Conservation (phyloP, 2,888 invertebrate species). For the Andricus curvator region DNA sequence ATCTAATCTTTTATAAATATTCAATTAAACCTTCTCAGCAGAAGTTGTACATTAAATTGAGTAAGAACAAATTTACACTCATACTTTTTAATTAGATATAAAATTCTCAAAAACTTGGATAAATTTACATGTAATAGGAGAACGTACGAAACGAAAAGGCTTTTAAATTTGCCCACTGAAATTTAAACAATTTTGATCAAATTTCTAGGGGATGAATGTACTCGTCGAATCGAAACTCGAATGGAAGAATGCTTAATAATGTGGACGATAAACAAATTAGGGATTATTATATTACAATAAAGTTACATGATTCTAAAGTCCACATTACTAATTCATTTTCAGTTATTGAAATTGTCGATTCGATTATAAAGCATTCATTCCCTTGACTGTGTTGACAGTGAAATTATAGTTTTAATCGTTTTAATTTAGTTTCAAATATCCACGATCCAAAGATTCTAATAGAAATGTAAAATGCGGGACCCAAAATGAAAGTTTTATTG, state of each 20-base stretch:
- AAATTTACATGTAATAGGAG: not conserved
- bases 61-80: not conserved
- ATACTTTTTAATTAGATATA: not conserved
- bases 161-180: not conserved
- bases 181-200: not conserved
- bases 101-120: not conserved
- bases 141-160: not conserved
- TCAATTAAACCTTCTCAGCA: constrained; percentile 21
- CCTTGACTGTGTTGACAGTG: not conserved
- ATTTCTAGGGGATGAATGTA: not conserved
- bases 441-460: not conserved
- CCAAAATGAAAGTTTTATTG: not conserved
- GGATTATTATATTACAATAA: constrained; percentile 24
- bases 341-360: not conserved
- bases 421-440: not conserved
- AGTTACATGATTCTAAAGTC: not conserved
- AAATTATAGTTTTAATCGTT: not conserved
- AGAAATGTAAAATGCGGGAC: not conserved
- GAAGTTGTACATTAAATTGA: constrained; percentile 20
- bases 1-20: constrained; percentile 27
- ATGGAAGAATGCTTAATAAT: constrained; percentile 2
- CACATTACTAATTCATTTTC: constrained; percentile 2
- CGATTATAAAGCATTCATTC: not conserved
- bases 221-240: not conserved
- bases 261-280: not conserved